These are phyloP conservation scores for Dynastes maya DNA, from an alignment of 2,888 invertebrate genomes.

Conservation along the genomic window DNA sequence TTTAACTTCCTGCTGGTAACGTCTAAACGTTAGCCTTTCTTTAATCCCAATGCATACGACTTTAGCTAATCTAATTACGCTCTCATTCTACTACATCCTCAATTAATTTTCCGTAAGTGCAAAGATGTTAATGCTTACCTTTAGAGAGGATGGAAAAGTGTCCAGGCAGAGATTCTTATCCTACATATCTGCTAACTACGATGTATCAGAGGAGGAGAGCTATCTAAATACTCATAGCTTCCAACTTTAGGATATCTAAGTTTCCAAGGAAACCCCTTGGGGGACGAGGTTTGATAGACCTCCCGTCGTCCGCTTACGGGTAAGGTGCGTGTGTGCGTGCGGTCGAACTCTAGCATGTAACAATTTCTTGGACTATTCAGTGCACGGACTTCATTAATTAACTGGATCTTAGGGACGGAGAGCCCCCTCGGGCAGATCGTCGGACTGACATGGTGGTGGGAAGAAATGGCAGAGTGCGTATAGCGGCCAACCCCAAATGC, in stretches of 20 bases:
- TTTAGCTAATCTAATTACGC: conserved; percentile 35
- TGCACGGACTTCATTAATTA: conserved; percentile 58
- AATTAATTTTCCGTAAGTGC: conserved; percentile 43
- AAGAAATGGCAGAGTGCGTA: conserved; percentile 38
- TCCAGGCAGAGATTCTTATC: background rate
- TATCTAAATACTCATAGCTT: conserved; percentile 1
- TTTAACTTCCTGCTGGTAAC: conserved; percentile 10
- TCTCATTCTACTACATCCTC: conserved; percentile 24
- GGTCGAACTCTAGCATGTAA: conserved; percentile 54
- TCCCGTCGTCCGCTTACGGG: background rate
- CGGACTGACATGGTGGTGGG: conserved; percentile 30
- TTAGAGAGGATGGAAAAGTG: conserved; percentile 30
- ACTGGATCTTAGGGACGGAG: conserved; percentile 54
- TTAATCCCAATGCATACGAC: conserved; percentile 11
- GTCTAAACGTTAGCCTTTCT: conserved; percentile 27
- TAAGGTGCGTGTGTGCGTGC: conserved; percentile 44
- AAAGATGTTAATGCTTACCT: conserved; percentile 36
- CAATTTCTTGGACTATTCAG: conserved; percentile 54
- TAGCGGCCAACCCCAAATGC: conserved; percentile 44
- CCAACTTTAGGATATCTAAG: conserved; percentile 4
- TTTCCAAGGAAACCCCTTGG: conserved; percentile 16
- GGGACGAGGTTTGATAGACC: background rate
- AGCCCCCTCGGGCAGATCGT: background rate
- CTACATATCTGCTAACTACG: background rate
- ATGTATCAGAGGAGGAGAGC: background rate